Percentiles rank a stretch among this genome's conserved stretches.
Evolutionary conservation across 2,113 vertebrate genomes (phyloP).

Genomic region (Riparia riparia): DNA sequence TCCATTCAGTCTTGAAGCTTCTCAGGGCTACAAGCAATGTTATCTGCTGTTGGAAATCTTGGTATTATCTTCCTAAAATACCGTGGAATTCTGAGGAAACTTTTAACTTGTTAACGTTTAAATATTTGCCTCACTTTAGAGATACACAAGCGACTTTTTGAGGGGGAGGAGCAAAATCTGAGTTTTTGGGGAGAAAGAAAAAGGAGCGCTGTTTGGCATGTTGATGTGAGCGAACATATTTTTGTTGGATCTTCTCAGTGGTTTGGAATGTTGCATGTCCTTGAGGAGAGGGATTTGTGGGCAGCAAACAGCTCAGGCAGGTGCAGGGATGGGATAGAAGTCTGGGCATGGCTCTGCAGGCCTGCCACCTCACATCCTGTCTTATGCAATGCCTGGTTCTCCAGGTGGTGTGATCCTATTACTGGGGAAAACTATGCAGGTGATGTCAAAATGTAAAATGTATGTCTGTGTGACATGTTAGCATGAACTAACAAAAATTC

Average conservation of each 20-base stretch:
- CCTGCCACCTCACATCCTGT: not conserved
- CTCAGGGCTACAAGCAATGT: not conserved
- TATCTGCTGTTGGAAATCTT: not conserved
- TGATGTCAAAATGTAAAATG: not conserved
- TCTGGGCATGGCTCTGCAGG: not conserved
- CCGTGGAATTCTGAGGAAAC: not conserved
- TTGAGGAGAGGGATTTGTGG: not conserved
- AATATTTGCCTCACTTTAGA: not conserved
- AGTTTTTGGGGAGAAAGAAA: not conserved
- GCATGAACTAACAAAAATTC: not conserved
- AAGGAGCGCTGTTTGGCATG: not conserved
- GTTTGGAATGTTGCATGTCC: conserved; percentile 6
- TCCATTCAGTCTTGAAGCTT: not conserved
- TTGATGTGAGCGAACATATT: not conserved
- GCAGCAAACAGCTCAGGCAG: not conserved
- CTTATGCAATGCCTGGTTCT: not conserved
- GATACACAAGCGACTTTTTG: not conserved
- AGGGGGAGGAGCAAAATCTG: not conserved
- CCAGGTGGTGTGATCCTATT: not conserved
- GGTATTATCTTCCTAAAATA: not conserved
- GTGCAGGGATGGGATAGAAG: not conserved
- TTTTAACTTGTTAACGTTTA: not conserved
- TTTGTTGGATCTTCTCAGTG: not conserved
- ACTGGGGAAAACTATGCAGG: not conserved
- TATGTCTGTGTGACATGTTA: not conserved